Conservation (phyloP, 30 jellyfish, hydroid and myxozoan species). For the Hydractinia echinata region DNA sequence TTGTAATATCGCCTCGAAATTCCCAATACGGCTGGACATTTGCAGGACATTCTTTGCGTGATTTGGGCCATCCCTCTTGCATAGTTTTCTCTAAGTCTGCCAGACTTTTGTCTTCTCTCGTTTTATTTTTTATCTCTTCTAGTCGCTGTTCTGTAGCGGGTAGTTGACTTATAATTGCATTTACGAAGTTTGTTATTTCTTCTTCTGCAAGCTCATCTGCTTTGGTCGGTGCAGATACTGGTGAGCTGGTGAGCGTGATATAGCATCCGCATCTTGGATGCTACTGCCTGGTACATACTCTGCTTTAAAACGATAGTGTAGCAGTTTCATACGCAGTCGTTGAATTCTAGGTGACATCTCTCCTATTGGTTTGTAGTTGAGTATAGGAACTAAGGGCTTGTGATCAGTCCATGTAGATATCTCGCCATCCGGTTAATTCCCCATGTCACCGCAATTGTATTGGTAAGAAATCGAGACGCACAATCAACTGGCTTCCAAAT, state of each 20-base stretch:
- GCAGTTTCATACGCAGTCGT: neutral
- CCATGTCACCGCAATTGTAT: neutral
- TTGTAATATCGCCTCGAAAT: neutral
- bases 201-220: constrained; percentile 22
- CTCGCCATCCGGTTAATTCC: neutral
- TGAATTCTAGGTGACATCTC: constrained; percentile 2
- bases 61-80: constrained; percentile 40
- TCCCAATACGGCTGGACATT: constrained; percentile 19
- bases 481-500: constrained; percentile 41
- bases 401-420: constrained; percentile 28
- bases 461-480: constrained; percentile 45
- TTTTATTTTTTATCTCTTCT: constrained; percentile 29
- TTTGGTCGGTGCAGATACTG: neutral
- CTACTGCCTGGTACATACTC: constrained; percentile 16
- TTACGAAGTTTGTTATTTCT: constrained; percentile 5
- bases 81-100: constrained; percentile 6
- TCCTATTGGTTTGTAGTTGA: neutral
- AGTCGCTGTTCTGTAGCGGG: constrained; percentile 22
- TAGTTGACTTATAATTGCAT: constrained; percentile 10
- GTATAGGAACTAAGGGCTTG: no score
- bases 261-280: constrained; percentile 10
- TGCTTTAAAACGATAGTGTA: neutral
- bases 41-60: constrained; percentile 23
- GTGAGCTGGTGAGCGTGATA: constrained; percentile 35
- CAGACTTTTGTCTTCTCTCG: constrained; percentile 30